Percentiles rank a stretch among this genome's conserved stretches.
Evolutionary conservation across 2,113 vertebrate genomes (phyloP).

Genomic region (Hipposideros armiger): DNA sequence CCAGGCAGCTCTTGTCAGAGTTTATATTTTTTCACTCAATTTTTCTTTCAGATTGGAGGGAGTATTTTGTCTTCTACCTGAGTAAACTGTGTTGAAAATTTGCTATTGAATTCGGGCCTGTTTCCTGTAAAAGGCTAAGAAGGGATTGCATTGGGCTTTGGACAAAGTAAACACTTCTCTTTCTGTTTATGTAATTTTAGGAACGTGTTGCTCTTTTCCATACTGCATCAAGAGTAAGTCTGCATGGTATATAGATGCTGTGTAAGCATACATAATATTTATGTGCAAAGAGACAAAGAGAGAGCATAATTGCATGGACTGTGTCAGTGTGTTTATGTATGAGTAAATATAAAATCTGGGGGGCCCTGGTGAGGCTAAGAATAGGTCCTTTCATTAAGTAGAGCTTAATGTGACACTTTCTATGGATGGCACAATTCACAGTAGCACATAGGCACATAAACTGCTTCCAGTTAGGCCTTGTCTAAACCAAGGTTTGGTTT

Average conservation of each 20-base stretch:
- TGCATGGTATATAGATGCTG: background rate
- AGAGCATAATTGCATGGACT: background rate
- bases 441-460: background rate
- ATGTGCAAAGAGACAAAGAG: background rate
- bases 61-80: constrained; percentile 45
- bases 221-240: background rate
- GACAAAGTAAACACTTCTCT: background rate
- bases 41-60: constrained; percentile 45
- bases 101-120: background rate
- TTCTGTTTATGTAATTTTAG: constrained; percentile 44
- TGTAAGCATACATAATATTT: background rate
- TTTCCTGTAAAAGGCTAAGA: constrained; percentile 45
- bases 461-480: background rate
- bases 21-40: background rate
- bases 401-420: background rate
- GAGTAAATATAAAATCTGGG: background rate
- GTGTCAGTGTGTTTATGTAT: background rate
- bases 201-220: background rate
- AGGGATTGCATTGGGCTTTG: background rate
- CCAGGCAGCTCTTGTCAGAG: background rate
- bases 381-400: background rate
- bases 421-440: background rate
- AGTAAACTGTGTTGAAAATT: constrained; percentile 55
- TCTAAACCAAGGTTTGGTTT: background rate
- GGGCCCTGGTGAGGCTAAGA: background rate